A percentile compares a stretch with the other conserved stretches of the same genome.
Conservation (phyloP, 2,888 invertebrate genomes). For the Erebia aethiops region DNA sequence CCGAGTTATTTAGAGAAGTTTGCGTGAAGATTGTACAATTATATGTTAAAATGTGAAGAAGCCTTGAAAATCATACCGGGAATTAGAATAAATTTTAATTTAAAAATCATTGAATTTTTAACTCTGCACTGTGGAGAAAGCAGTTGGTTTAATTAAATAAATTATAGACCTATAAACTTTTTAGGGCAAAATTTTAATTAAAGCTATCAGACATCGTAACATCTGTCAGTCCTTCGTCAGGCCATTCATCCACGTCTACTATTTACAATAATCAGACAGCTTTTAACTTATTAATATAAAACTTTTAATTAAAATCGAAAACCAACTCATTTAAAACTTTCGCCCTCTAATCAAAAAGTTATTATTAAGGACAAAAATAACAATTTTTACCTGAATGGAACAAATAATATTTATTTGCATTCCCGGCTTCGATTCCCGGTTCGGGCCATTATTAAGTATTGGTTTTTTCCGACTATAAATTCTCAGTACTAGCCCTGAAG, state of each 20-base stretch:
- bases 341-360: neutral
- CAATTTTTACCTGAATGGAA: too few relatives aligned
- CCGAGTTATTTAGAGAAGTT: too few relatives aligned
- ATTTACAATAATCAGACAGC: neutral
- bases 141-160: constrained; percentile 5
- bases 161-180: neutral
- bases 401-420: too few relatives aligned
- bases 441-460: too few relatives aligned
- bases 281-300: neutral
- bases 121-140: neutral
- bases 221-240: constrained; percentile 15
- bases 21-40: too few relatives aligned
- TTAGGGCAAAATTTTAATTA: constrained; percentile 13
- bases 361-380: neutral
- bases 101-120: too few relatives aligned
- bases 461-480: too few relatives aligned
- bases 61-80: too few relatives aligned
- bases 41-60: too few relatives aligned
- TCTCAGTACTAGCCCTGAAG: too few relatives aligned
- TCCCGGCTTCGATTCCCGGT: too few relatives aligned
- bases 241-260: constrained; percentile 1
- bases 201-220: constrained; percentile 4
- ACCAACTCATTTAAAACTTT: constrained; percentile 4
- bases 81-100: too few relatives aligned
- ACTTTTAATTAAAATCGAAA: neutral